phyloP scores from a whole-genome alignment of 1,140 invertebrate species.

The Ditylenchus dipsaci region DNA sequence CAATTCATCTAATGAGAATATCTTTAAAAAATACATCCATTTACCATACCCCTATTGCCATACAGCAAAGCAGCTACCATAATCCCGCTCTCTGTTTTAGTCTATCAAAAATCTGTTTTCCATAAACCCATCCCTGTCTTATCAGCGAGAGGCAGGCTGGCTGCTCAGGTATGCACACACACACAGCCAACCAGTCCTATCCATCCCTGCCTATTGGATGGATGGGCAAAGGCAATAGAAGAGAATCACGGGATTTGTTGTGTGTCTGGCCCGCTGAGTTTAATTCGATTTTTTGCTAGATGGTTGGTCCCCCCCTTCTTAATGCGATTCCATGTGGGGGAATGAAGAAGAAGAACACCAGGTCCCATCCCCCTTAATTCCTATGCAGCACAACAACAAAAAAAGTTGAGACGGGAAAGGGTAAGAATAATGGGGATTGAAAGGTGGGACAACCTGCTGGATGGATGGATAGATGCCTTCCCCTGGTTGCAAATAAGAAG shows the following conservation, averaged over 20 bases:
- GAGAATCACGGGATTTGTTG: not conserved
- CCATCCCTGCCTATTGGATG: not conserved
- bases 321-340: not conserved
- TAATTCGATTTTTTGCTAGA: not conserved
- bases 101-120: too few relatives aligned
- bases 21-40: too few relatives aligned
- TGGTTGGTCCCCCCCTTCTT: conserved; percentile 1
- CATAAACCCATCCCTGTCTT: not conserved
- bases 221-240: too few relatives aligned
- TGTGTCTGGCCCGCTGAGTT: not conserved
- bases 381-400: too few relatives aligned
- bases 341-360: not conserved
- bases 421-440: not conserved
- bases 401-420: too few relatives aligned
- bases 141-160: not conserved
- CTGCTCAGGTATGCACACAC: too few relatives aligned
- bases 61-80: not conserved
- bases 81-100: not conserved
- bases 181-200: not conserved
- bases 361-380: not conserved
- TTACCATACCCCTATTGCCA: too few relatives aligned
- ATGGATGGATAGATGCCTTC: too few relatives aligned
- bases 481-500: too few relatives aligned
- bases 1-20: too few relatives aligned
- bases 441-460: not conserved